Base-by-base conservation (phyloP, 1,140 invertebrate species). In the Cydia fagiglandana region DNA sequence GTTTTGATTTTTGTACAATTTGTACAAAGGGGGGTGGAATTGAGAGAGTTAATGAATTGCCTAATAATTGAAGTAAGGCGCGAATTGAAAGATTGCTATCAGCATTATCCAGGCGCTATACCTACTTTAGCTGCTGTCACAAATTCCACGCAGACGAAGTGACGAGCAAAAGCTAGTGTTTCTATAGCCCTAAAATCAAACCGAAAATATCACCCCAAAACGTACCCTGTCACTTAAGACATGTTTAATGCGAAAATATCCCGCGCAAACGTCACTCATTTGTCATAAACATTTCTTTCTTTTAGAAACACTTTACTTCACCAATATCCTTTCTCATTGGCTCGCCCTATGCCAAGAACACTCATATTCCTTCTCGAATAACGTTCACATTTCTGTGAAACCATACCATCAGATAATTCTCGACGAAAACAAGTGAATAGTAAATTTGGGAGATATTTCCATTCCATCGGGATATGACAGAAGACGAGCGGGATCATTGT, bases 391-490 rank as follows among this genome's bases (percentile, higher is more conserved):
- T 7, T n/a, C 53, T 15, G 15, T 56, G 15, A 20, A 56, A 20
- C 5, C 7, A 56, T 17, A 1, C 9, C 6, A 15, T 20, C 15
- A 56, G 53, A 20, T 56, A n/a, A 50, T 50, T 50, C 47, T 56
- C 7, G 6, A 5, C 6, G 6, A 6, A 17, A 56, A 17, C 17
- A 56, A 20, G 20, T 56, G 47, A 50, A 15, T 50, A 15, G 3
- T 13, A 4, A 2, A 50, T 56, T 7, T 17, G 17, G 53, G 6
- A 0, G n/a, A 56, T 17, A 56, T 17, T 56, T 56, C 6, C 2
- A 56, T 56, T 56, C 5, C 53, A 56, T 56, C 47, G 15, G 53
- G n/a, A 56, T n/a, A 56, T 56, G 53, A 17, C 53, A 56, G 53
- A n/a, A 56, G 53, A 56, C 53, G 7, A 41, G 38, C 38, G 38